Evolutionary conservation across 92 coral and sea anemone genomes (phyloP), one percentile per base, ranked within the genome.

Genomic region (Actinernus sp.): DNA sequence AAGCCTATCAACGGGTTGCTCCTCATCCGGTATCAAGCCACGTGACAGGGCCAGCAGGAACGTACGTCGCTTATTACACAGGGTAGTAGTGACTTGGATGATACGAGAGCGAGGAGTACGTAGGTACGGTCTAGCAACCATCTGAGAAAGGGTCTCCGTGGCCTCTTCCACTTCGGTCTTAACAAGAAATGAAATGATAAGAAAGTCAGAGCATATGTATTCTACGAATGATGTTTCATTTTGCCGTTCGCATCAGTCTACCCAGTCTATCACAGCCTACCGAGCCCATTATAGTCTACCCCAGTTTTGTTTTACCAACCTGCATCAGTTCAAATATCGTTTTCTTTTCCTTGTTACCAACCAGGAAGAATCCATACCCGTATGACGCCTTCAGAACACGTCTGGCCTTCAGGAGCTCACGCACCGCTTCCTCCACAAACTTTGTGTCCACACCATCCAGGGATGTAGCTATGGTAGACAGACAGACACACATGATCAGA

Each of bases 111-210:
- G 84, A 19, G 98, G 98, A 4, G 98, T 93, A 26, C 93, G 81
- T 23, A 93, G 80, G 81, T 93, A 93, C 2, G 98, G 98, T 13
- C 98, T 79, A 0, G 98, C 98, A 3, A 93, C 97, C 98, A 93
- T 93, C 54, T 93, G 98, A 1, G 98, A 93, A 12, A 93, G 64
- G 20, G 74, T 79, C 58, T 93, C 98, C 20, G 94, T 93, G 0
- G 91, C 92, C 65, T 93, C 98, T 59, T 93, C 98, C 3, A 93
- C 92, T 53, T 90, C 98, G 18, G 98, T 93, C 98, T 93, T 25
- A 37, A 58, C 4, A 43, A 34, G 7, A 25, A 44, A 22, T n/a
- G n/a, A n/a, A n/a, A n/a, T n/a, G n/a, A n/a, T n/a, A n/a, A n/a
- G n/a, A n/a, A n/a, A n/a, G n/a, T n/a, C n/a, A n/a, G n/a, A n/a